Evolutionary conservation across 2,888 invertebrate species (phyloP).

Genomic region (Tineola bisselliella): DNA sequence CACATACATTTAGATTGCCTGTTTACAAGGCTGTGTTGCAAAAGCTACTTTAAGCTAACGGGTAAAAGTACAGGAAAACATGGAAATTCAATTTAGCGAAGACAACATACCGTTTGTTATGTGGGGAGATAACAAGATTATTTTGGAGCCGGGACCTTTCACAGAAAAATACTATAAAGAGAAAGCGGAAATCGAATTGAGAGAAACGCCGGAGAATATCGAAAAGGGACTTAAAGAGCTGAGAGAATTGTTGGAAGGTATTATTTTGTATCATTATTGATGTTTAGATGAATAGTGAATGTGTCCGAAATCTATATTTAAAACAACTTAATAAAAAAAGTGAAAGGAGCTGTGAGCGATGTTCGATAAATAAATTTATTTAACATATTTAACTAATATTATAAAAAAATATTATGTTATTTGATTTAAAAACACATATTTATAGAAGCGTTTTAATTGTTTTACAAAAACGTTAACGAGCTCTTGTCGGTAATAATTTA

Average conservation of each 20-base stretch:
- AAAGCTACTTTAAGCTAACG: neutral
- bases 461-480: too few relatives aligned
- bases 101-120: slow-evolving; percentile 70
- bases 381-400: too few relatives aligned
- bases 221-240: slow-evolving; percentile 68
- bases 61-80: slow-evolving; percentile 18
- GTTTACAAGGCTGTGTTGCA: neutral
- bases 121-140: slow-evolving; percentile 68
- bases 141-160: slow-evolving; percentile 71
- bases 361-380: too few relatives aligned
- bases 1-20: neutral
- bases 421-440: too few relatives aligned
- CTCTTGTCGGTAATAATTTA: too few relatives aligned
- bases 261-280: neutral
- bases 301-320: too few relatives aligned
- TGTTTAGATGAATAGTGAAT: neutral
- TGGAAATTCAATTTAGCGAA: slow-evolving; percentile 60
- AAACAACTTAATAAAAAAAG: neutral
- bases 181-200: slow-evolving; percentile 73
- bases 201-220: slow-evolving; percentile 75
- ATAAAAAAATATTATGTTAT: too few relatives aligned
- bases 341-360: neutral
- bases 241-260: slow-evolving; percentile 68
- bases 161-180: slow-evolving; percentile 65
- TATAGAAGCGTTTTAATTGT: too few relatives aligned